Percentiles rank a stretch among this genome's conserved stretches.
Conservation (phyloP, 2,113 vertebrate genomes). For the Pedionomus torquatus region DNA sequence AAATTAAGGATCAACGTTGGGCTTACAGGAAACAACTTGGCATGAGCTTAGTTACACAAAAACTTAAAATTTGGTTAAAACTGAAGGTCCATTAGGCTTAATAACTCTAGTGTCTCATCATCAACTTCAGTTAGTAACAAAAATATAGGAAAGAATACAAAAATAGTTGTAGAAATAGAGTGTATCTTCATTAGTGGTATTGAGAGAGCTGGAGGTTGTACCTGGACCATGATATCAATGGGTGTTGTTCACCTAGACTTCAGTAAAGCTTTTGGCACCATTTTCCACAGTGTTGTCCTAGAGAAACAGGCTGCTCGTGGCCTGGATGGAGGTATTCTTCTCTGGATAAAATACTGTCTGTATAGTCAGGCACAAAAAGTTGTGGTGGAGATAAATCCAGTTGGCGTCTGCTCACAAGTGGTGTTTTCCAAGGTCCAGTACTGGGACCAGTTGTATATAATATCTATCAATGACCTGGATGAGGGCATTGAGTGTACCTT, state of each 20-base stretch:
- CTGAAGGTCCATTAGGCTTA: background rate
- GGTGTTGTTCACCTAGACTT: background rate
- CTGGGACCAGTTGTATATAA: no score
- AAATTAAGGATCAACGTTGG: background rate
- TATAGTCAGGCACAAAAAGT: no score
- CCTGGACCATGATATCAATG: background rate
- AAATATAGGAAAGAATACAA: background rate
- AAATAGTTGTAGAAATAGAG: background rate
- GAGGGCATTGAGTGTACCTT: no score
- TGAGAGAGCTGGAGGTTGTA: background rate
- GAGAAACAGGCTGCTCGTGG: background rate
- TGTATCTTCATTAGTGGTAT: background rate
- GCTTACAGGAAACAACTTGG: background rate
- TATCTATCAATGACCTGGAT: no score
- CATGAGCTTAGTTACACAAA: background rate
- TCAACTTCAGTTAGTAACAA: background rate
- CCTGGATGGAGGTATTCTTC: background rate
- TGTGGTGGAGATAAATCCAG: no score
- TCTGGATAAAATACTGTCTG: background rate
- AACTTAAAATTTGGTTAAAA: background rate
- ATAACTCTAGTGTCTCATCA: background rate
- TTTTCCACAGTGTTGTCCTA: background rate
- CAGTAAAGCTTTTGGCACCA: background rate
- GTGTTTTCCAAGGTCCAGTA: no score
- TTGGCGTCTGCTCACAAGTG: rapidly evolving